Conservation (phyloP, 2,888 invertebrate genomes). For the Dascillus cervinus region DNA sequence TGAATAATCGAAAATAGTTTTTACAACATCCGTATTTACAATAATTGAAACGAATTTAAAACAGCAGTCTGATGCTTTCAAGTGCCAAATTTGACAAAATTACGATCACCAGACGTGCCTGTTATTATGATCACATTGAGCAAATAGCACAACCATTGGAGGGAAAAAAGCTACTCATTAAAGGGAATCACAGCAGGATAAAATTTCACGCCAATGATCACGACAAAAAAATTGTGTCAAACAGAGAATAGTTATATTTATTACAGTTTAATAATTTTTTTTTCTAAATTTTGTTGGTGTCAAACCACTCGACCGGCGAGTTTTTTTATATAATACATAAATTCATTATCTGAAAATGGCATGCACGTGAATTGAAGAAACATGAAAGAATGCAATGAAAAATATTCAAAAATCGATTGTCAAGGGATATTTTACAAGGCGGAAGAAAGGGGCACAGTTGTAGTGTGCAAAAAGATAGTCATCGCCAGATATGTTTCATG, state of each 20-base stretch:
- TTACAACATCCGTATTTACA: too few species aligned
- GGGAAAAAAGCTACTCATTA: slow-evolving; percentile 32
- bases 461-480: slow-evolving; percentile 8
- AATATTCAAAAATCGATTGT: slow-evolving; percentile 40
- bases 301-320: too few species aligned
- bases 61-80: too few species aligned
- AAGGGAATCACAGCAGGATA: slow-evolving; percentile 34
- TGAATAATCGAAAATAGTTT: slow-evolving; percentile 7
- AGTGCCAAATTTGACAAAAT: slow-evolving; percentile 2
- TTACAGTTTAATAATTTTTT: too few species aligned
- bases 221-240: too few species aligned
- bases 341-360: too few species aligned
- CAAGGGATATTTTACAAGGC: slow-evolving; percentile 39
- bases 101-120: neutral
- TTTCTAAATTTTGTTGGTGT: too few species aligned
- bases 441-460: slow-evolving; percentile 33
- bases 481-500: slow-evolving; percentile 14
- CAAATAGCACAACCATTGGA: slow-evolving; percentile 39
- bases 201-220: too few species aligned
- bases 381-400: slow-evolving; percentile 31
- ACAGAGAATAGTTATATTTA: too few species aligned
- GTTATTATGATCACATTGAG: slow-evolving; percentile 22
- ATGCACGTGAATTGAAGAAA: too few species aligned
- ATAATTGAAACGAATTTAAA: too few species aligned
- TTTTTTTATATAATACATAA: too few species aligned